These are phyloP conservation scores for Drosophila kurseongensis DNA, from an alignment of 1,140 invertebrate species.

Conservation along the genomic window DNA sequence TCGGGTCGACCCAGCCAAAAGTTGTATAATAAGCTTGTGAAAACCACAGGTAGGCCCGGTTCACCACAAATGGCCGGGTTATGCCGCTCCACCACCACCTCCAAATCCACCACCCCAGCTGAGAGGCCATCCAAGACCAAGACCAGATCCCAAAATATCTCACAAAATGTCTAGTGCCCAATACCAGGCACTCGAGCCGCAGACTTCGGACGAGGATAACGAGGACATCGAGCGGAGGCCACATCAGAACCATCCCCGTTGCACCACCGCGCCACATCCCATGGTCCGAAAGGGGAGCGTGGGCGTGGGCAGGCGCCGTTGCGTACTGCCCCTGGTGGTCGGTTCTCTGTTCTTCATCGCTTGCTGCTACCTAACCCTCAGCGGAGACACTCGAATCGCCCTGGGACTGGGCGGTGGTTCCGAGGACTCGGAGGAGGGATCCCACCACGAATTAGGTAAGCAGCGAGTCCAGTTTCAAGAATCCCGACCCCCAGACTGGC, in stretches of 20 bases:
- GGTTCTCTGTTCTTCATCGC: conserved; percentile 29
- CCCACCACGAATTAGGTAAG: conserved; percentile 65
- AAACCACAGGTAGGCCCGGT: conserved; percentile 7
- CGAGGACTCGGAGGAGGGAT: conserved; percentile 37
- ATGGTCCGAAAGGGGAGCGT: conserved; percentile 31
- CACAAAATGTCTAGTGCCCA: conserved; percentile 68
- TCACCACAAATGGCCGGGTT: conserved; percentile 55
- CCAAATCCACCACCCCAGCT: conserved; percentile 14
- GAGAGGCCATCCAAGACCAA: not conserved
- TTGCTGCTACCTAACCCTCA: conserved; percentile 56
- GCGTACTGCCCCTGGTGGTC: conserved; percentile 22
- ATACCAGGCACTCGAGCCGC: conserved; percentile 62
- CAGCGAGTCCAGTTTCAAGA: not conserved
- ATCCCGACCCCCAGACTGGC: not conserved
- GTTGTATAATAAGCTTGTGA: conserved; percentile 57
- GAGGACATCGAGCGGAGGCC: conserved; percentile 32
- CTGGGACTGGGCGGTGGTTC: conserved; percentile 35
- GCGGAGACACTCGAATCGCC: conserved; percentile 26
- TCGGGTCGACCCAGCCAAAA: conserved; percentile 23
- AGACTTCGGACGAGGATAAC: conserved; percentile 51
- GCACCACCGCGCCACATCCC: conserved; percentile 3
- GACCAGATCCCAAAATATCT: conserved; percentile 13
- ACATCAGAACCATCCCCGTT: conserved; percentile 32
- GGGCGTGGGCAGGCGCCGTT: conserved; percentile 35
- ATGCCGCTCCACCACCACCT: conserved; percentile 13